Base-by-base conservation (phyloP, 2,797 vertebrate species). In the Scolopax bukidnonensis region DNA sequence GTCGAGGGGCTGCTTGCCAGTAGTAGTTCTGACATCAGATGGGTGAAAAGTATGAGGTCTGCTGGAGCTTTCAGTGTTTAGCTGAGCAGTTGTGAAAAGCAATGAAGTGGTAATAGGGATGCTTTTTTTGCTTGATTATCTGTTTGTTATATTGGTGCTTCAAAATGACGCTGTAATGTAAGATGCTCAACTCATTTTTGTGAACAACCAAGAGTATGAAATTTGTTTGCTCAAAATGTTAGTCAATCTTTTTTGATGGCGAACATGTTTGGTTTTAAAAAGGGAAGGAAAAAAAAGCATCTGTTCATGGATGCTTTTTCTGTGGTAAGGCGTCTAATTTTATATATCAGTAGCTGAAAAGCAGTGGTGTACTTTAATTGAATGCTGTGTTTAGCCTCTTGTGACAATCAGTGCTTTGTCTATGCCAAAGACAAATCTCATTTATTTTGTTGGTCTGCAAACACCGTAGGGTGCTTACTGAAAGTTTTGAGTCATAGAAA, bases 161-260 rank as follows among this genome's bases (percentile, higher is more conserved):
- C 78, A 54, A 53, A 89, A 92, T 74, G 77, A 41, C 95, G 56
- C 61, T 82, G 73, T 82, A 92, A 76, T 88, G 36, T 28, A 70
- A 89, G 74, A 79, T 88, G 77, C 90, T 96, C 75, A 78, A 69
- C 84, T 94, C 47, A 32, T 95, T 95, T 90, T 92, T 47, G 60
- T 56, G 68, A 95, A 90, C 81, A 83, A 32, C 57, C n/a, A 43
- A n/a, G 48, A 75, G 45, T 75, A 70, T 75, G 84, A 95, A 93
- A 90, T 87, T 84, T 86, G 63, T 76, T 95, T 94, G 53, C 91
- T 94, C 20, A 61, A 69, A 95, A 93, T 77, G 81, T 93, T 95
- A 91, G 74, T 91, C 38, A 73, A 7, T 75, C 53, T 84, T 82
- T 91, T 94, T 90, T 94, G 67, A 87, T 85, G 70, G 68, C 51